A percentile compares a stretch with the other conserved stretches of the same genome.
Evolutionary conservation across 64 coral and sea anemone species (phyloP).

Genomic region (Trachythela sp.): DNA sequence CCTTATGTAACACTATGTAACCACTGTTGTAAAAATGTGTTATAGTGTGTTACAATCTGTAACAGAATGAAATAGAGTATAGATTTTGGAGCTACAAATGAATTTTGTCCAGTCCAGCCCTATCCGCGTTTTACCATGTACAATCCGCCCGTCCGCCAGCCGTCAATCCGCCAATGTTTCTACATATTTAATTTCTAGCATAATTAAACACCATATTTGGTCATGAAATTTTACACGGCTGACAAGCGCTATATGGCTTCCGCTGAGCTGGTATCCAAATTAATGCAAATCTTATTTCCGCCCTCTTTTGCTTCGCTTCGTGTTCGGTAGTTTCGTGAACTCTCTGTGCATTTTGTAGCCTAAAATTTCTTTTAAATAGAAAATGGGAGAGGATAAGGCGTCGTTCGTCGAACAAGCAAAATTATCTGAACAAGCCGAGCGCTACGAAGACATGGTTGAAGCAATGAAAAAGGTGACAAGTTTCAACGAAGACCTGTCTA

Average conservation of each 20-base stretch:
- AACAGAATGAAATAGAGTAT: too few relatives aligned
- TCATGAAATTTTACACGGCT: not conserved
- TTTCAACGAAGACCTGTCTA: constrained; percentile 31
- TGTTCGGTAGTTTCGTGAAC: not conserved
- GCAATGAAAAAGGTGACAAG: constrained; percentile 53
- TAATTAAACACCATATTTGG: constrained; percentile 4
- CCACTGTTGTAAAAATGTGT: too few relatives aligned
- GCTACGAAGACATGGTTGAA: constrained; percentile 80
- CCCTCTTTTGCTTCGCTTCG: not conserved
- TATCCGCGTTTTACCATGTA: too few relatives aligned
- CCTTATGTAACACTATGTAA: too few relatives aligned
- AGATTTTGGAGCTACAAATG: too few relatives aligned
- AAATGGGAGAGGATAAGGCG: not conserved
- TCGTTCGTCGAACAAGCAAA: constrained; percentile 47
- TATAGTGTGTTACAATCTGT: too few relatives aligned
- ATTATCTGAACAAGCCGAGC: constrained; percentile 67
- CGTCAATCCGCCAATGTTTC: too few relatives aligned
- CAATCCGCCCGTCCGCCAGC: too few relatives aligned
- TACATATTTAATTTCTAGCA: not conserved
- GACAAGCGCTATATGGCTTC: not conserved
- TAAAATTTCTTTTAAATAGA: not conserved
- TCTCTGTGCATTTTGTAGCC: not conserved
- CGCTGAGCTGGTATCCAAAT: not conserved
- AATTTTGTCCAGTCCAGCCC: too few relatives aligned
- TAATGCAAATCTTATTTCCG: not conserved